Evolutionary conservation across 2,113 vertebrate genomes (phyloP), one percentile per base, ranked within the genome.

Genomic region (Eolophus roseicapilla): DNA sequence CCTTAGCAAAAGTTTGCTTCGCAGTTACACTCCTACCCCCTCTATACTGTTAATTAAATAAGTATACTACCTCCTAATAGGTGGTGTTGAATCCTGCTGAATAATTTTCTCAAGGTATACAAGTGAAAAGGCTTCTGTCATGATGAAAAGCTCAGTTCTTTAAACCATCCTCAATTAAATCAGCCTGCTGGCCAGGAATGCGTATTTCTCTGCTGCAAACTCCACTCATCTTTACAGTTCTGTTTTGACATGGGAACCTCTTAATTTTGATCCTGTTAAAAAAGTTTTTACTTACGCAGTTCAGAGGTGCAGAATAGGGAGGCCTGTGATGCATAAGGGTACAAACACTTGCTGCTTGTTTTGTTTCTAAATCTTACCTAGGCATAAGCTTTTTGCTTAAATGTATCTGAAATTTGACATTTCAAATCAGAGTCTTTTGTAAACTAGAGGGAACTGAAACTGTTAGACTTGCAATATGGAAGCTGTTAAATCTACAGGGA

Each of bases 401-500:
- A 71, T 57, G 23, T 31, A 4, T 70, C 68, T 78, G 94, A 86
- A 95, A 86, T 63, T 23, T 94, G 88, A 94, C 94, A 95, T 96
- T 93, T 96, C 75, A 88, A 83, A 83, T 79, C 27, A 82, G 13
- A 92, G 55, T 64, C 64, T 83, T 96, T 75, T 63, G 82, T 94
- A 96, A 96, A 92, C 57, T 67, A 92, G 71, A 94, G 50, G 63
- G 75, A 92, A 75, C 49, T 50, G 87, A 77, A 96, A 63, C 90
- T 92, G 85, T 90, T 93, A 96, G 92, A 96, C 92, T 78, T 83
- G 47, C 92, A 96, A 94, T 96, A 91, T 97, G 95, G 92, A 92
- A 92, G 65, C 83, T 92, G 92, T 64, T 88, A 92, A 55, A 73
- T 93, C 88, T 77, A 67, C 29, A 50, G 82, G 55, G 87, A 81